Base-by-base conservation (phyloP, 2,113 vertebrate species). In the Trogon surrucura region DNA sequence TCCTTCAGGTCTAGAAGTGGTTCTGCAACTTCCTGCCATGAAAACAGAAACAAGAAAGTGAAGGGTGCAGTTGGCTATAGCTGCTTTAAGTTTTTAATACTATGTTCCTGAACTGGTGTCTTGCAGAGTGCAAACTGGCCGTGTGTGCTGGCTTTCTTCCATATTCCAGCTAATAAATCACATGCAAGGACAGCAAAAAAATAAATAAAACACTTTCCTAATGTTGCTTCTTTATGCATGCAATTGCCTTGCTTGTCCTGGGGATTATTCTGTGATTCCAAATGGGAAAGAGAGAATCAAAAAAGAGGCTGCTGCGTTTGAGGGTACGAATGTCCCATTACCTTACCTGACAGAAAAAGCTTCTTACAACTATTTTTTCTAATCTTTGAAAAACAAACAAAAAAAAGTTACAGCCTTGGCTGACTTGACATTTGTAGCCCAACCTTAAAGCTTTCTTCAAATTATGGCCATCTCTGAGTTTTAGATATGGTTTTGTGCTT, bases 1-100 rank as follows among this genome's bases (percentile, higher is more conserved):
- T 99, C 99, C 97, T 99, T 99, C 94, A 99, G 97, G 96, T 99
- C 99, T 98, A 99, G 98, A 89, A 99, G 98, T 44, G 99, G 99
- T 97, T 99, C 99, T 83, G 99, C 99, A 88, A 99, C 99, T 98
- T 99, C 99, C 99, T 99, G 91, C 83, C 89, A 85, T 26, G 87
- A 50, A 82, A 95, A 96, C 4, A 96, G 81, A 97, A 86, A 78
- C 26, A 80, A 87, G 79, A 89, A 77, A 87, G 34, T 70, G 36
- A 96, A 78, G 75, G 64, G 19, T 69, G 51, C 44, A 44, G 66
- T 36, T 74, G n/a, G 22, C 38, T 73, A 58, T 56, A 70, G 16
- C 27, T 45, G 50, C 26, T 91, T 73, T 51, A 65, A 32, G 32
- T 47, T 93, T 93, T 88, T 62, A 89, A 91, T 81, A 86, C 75